Conservation (phyloP, 2,113 vertebrate genomes). For the Raja brachyura region DNA sequence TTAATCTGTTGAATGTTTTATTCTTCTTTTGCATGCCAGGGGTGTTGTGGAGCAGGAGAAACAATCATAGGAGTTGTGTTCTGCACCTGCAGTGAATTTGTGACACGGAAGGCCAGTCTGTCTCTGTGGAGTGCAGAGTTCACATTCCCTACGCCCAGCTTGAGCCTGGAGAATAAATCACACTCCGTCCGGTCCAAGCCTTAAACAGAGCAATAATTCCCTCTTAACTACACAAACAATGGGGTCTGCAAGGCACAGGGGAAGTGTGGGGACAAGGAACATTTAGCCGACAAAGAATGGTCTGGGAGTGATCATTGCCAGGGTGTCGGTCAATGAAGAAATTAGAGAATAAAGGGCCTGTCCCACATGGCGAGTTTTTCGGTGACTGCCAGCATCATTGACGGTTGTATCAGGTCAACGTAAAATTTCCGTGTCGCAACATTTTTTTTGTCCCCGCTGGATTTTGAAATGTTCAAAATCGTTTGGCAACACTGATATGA, state of each 20-base stretch:
- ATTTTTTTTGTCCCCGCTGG: no score
- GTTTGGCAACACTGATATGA: no score
- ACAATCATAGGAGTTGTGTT: not conserved
- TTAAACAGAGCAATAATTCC: constrained; percentile 5
- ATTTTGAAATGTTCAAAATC: no score
- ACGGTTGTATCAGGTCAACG: no score
- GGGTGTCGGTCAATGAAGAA: not conserved
- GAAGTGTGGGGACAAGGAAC: constrained; percentile 1
- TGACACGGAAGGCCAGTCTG: not conserved
- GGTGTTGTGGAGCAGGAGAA: not conserved
- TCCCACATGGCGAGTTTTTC: no score
- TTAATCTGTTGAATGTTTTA: not conserved
- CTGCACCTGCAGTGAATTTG: not conserved
- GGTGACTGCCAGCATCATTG: no score
- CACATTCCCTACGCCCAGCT: not conserved
- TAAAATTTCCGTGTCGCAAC: no score
- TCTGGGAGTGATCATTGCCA: not conserved
- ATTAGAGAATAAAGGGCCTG: not conserved
- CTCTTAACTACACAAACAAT: constrained; percentile 21
- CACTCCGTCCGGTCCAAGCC: not conserved
- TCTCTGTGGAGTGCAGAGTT: not conserved
- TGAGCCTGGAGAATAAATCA: constrained; percentile 3
- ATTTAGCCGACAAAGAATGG: not conserved
- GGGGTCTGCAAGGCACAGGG: constrained; percentile 7
- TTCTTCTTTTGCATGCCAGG: not conserved